phyloP scores from a whole-genome alignment of 2,888 invertebrate species.

The Cephus rjabovi region DNA sequence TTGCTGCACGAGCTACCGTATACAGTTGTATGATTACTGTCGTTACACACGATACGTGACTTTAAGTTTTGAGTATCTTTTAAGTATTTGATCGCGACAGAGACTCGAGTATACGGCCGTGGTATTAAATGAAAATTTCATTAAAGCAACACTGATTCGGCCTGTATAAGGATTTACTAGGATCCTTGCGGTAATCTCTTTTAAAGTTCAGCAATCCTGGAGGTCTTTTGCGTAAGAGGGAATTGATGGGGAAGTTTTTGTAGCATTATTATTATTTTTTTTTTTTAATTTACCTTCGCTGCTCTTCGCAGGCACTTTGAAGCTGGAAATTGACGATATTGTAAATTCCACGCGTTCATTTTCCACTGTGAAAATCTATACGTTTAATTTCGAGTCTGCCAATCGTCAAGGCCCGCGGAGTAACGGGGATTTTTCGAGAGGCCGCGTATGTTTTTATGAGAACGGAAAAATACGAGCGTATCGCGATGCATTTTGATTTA shows the following conservation, averaged over 20 bases:
- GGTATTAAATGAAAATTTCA: neutral
- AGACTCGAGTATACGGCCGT: neutral
- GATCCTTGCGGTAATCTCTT: neutral
- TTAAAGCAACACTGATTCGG: neutral
- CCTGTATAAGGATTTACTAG: neutral
- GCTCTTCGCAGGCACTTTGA: neutral
- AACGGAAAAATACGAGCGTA: neutral
- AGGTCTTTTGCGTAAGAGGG: neutral
- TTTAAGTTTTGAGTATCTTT: neutral
- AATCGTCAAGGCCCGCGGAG: neutral
- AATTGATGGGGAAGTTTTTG: neutral
- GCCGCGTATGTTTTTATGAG: neutral
- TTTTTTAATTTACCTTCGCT: neutral
- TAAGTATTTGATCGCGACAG: neutral
- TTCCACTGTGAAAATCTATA: neutral
- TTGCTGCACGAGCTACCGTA: neutral
- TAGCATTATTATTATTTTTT: neutral
- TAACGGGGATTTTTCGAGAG: neutral
- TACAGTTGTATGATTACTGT: neutral
- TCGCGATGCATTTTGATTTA: slow-evolving; percentile 4
- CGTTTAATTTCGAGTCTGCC: neutral
- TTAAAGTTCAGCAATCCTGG: neutral
- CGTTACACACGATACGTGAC: neutral
- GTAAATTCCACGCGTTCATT: neutral
- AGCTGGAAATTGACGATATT: neutral